Conservation (phyloP, 2,888 invertebrate genomes). For the Synanthedon vespiformis region DNA sequence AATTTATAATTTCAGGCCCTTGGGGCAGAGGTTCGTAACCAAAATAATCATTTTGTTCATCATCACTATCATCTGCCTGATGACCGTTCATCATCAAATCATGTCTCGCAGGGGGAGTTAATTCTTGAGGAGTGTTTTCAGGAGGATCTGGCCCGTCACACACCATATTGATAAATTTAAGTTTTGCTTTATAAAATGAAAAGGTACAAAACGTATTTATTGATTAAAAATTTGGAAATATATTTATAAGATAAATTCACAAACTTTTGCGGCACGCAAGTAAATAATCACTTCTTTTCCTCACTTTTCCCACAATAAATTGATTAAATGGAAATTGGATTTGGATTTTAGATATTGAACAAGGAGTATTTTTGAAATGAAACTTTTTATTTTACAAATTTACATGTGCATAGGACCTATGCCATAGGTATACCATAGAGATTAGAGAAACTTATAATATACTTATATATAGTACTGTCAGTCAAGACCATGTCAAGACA, state of each 20-base stretch:
- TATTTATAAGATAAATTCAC: not conserved
- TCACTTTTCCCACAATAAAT: too few relatives aligned
- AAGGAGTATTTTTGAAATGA: too few relatives aligned
- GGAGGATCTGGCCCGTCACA: conserved; percentile 63
- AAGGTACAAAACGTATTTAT: not conserved
- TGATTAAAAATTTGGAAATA: not conserved
- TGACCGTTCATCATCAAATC: conserved; percentile 41
- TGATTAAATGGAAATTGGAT: too few relatives aligned
- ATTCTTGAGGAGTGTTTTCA: conserved; percentile 48
- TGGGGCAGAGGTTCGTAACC: conserved; percentile 69
- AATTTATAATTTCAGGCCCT: conserved; percentile 40
- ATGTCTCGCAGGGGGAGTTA: conserved; percentile 47
- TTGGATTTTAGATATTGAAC: too few relatives aligned
- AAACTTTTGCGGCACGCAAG: not conserved
- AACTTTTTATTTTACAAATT: too few relatives aligned
- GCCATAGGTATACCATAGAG: too few relatives aligned
- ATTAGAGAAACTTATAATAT: too few relatives aligned
- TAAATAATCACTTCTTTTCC: not conserved
- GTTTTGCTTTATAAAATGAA: not conserved
- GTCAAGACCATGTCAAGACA: too few relatives aligned
- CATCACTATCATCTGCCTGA: conserved; percentile 60
- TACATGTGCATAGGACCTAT: too few relatives aligned
- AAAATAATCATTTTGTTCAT: conserved; percentile 58
- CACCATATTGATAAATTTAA: conserved; percentile 31
- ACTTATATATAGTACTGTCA: too few relatives aligned